Base-by-base conservation (phyloP, 1,140 invertebrate genomes). In the Wasmannia auropunctata region DNA sequence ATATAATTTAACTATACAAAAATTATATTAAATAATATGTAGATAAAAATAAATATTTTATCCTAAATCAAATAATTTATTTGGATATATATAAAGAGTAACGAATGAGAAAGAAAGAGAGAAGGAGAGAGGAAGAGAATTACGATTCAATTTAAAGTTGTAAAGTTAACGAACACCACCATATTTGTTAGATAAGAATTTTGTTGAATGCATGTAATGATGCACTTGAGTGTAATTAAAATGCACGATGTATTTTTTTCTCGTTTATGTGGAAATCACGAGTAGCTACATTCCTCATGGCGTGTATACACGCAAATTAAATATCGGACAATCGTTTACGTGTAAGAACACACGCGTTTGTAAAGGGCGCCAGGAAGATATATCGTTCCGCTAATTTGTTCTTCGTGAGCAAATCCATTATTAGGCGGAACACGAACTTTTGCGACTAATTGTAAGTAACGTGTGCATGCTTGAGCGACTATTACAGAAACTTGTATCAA, bases 331-430 rank as follows among this genome's bases (percentile, higher is more conserved):
- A 58, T 90, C 85, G 88, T 92, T 93, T 91, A 92, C 90, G 92
- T 93, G 92, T 91, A 92, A 90, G 86, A 91, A 91, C 93, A 91
- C 88, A 91, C 91, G 91, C 90, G 85, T 93, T 91, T 79, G 75
- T 85, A 88, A 85, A 91, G 79, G 92, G 92, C 90, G 92, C 87
- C 91, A 92, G 90, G 88, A 93, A 93, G 93, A 94, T 93, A 93
- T 93, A 94, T 93, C 91, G 91, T 81, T 87, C 83, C 85, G 89
- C 92, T 94, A 95, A 95, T 95, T 95, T 94, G 92, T 92, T 92
- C 92, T 92, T 90, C 91, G 92, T 90, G 91, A 92, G 89, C 80
- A 92, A 93, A 94, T 94, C 92, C 93, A 92, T 94, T 94, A 94
- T 94, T 93, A 93, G 93, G 92, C 92, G 92, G 92, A 91, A 88